Evolutionary conservation across 2,113 vertebrate species (phyloP).

Genomic region (Heptranchias perlo): DNA sequence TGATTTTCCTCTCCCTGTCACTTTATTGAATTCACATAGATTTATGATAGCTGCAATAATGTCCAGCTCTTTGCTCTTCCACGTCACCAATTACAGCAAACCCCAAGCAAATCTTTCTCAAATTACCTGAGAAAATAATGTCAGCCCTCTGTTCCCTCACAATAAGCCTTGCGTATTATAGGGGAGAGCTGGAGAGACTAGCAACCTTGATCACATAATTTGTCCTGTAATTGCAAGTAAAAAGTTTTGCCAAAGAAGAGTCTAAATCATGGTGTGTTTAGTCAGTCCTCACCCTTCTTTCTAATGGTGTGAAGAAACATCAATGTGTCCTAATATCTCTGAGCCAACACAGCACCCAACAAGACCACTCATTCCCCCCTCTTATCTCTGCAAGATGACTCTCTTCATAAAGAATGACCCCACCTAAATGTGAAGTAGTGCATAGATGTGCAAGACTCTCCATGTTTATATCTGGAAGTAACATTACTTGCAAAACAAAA

Average conservation of each 20-base stretch:
- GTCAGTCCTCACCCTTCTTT: background rate
- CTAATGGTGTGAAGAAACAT: background rate
- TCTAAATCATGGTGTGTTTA: too few species aligned
- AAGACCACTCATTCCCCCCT: background rate
- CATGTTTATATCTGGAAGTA: background rate
- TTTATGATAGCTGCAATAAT: background rate
- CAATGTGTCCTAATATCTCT: background rate
- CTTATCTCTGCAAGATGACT: background rate
- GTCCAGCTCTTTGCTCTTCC: background rate
- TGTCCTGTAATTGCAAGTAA: background rate
- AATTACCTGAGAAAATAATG: background rate
- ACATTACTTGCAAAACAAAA: background rate
- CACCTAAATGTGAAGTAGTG: background rate
- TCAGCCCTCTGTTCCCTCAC: background rate
- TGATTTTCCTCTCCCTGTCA: background rate
- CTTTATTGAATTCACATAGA: background rate
- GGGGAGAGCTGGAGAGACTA: background rate
- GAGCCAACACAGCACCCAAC: background rate
- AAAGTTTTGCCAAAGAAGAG: background rate
- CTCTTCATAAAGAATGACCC: background rate
- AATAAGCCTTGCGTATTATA: background rate
- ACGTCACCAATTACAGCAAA: background rate
- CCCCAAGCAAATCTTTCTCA: background rate
- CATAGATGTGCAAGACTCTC: background rate
- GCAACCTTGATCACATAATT: background rate